Conservation (phyloP, 2,888 invertebrate genomes). For the Microplitis manilae region DNA sequence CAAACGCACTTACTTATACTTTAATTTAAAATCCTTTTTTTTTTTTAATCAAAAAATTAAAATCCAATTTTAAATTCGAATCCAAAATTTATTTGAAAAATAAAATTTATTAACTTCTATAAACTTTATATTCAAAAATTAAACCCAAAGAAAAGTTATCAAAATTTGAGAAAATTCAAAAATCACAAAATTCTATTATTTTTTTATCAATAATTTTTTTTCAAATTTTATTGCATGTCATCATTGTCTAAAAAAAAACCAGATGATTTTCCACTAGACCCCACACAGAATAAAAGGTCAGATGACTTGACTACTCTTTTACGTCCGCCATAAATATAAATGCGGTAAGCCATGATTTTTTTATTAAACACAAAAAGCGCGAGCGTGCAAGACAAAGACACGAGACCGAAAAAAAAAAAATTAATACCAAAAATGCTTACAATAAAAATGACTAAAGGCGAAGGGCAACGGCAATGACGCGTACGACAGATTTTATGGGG, state of each 20-base stretch:
- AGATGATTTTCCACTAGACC: slow-evolving; percentile 9
- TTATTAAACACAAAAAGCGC: not conserved
- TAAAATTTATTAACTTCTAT: not conserved
- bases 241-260: not conserved
- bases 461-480: slow-evolving; percentile 20
- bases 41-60: not conserved
- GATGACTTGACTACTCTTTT: slow-evolving; percentile 10
- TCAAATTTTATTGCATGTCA: slow-evolving; percentile 17
- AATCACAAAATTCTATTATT: not conserved
- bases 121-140: not conserved
- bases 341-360: slow-evolving; percentile 5
- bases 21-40: not conserved
- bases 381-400: not conserved
- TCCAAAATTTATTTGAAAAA: not conserved
- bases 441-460: not conserved
- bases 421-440: not conserved
- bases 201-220: slow-evolving; percentile 2
- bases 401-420: not conserved
- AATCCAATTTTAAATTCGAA: not conserved
- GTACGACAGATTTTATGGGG: slow-evolving; percentile 55
- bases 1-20: not conserved
- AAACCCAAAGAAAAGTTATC: not conserved
- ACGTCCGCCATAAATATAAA: not conserved
- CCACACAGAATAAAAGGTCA: slow-evolving; percentile 10
- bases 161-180: not conserved